Evolutionary conservation across 2,113 vertebrate genomes (phyloP).

Genomic region (Silurus asotus): DNA sequence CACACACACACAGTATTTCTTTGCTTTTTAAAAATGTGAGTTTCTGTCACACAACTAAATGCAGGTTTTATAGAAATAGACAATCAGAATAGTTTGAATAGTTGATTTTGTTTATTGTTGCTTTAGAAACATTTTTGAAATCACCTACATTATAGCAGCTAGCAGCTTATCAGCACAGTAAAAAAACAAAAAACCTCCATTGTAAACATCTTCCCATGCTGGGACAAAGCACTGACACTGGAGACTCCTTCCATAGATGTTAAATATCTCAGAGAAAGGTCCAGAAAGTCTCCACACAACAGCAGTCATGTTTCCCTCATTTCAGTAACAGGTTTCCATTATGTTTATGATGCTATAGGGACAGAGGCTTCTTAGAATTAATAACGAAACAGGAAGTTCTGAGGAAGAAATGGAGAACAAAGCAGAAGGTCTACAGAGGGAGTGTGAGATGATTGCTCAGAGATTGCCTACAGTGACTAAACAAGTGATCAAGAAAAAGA

Average conservation of each 20-base stretch:
- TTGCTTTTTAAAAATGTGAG: not conserved
- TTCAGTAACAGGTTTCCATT: not conserved
- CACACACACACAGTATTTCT: constrained; percentile 14
- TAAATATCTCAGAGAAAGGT: not conserved
- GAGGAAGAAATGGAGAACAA: not conserved
- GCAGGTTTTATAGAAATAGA: no score
- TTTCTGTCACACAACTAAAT: not conserved
- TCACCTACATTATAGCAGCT: not conserved
- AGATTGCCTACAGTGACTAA: no score
- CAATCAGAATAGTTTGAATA: no score
- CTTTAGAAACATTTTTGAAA: not conserved
- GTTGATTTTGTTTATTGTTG: no score
- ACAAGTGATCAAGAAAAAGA: no score
- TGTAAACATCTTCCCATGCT: not conserved
- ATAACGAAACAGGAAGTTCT: not conserved
- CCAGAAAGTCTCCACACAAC: not conserved
- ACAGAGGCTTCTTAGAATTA: not conserved
- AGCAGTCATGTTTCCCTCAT: not conserved
- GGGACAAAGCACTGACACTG: not conserved
- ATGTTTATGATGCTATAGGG: not conserved
- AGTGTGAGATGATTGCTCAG: no score
- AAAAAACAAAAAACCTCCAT: not conserved
- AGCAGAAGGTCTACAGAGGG: not conserved
- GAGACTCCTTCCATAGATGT: not conserved
- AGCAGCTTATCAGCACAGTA: not conserved